phyloP scores from a whole-genome alignment of 2,797 vertebrate species.

The Decapterus maruadsi region DNA sequence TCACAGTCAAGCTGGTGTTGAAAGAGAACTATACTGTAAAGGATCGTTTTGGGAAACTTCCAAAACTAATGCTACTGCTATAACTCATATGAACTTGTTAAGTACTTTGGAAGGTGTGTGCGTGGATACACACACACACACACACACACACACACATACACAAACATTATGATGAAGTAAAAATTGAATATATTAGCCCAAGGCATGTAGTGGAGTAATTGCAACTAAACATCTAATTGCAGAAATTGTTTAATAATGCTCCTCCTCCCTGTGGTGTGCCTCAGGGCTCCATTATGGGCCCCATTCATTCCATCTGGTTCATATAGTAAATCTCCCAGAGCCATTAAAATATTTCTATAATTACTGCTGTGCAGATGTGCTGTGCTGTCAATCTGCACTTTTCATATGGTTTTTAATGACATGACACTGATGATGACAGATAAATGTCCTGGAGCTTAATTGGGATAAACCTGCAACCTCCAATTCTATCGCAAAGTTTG shows the following conservation, averaged over 20 bases:
- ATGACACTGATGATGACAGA: not conserved
- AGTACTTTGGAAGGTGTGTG: not conserved
- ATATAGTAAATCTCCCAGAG: not conserved
- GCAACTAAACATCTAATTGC: not conserved
- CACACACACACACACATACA: not conserved
- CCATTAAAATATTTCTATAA: not conserved
- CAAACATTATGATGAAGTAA: not conserved
- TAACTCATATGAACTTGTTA: slow-evolving; percentile 28
- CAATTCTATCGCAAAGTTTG: not conserved
- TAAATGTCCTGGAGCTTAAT: not conserved
- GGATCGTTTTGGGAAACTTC: slow-evolving; percentile 22
- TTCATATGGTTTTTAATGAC: not conserved
- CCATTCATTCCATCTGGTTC: not conserved
- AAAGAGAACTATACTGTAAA: slow-evolving; percentile 24
- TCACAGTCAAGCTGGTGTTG: slow-evolving; percentile 10
- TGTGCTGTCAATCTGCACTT: not conserved
- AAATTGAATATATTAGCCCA: not conserved
- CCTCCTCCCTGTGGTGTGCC: not conserved
- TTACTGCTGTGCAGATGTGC: not conserved
- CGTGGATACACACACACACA: not conserved
- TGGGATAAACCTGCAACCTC: not conserved
- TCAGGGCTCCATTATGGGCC: slow-evolving; percentile 4
- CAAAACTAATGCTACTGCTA: slow-evolving; percentile 15
- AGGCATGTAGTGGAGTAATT: not conserved
- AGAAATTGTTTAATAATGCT: not conserved